Evolutionary conservation across 2,113 vertebrate species (phyloP), one percentile per base, ranked within the genome.

Genomic region (Cygnus buccinator): DNA sequence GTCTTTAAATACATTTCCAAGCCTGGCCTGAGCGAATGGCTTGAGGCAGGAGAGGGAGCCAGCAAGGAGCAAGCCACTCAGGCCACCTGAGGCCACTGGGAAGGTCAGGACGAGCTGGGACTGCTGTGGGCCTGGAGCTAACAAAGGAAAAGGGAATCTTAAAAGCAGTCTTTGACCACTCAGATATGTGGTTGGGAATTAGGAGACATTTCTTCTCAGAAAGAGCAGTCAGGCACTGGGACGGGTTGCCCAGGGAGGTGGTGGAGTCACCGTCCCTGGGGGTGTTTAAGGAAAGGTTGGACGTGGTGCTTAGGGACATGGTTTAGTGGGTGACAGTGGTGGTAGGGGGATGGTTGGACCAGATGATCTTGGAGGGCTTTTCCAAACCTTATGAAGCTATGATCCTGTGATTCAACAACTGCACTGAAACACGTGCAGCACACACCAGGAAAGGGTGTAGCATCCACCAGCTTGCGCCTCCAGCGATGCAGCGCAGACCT

Each of bases 401-500:
- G 43, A 43, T 43, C 43, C 43, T 44, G 16, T 44, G 43, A 44
- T 44, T 8, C 46, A 48, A 48, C 46, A 48, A 37, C 6, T 0
- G 4, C 18, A 68, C 22, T 4, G 10, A 58, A 75, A 33, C 29
- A 11, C 46, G 4, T 31, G 37, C 26, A 74, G 22, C 21, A 57
- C 0, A 1, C 0, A 2, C 31, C 9, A 23, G 22, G 52, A 61
- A 62, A 92, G 35, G 58, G 58, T 13, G 26, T 5, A 82, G 54
- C 29, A 26, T 31, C 2, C 2, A 11, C 19, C 44, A 65, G 33
- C 11, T 33, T 0, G 1, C 21, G 6, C 1, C 5, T 11, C 50
- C 46, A 77, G 35, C 0, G 2, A 14, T 1, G 9, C 25, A n/a
- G 35, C 0, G 0, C 13, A 72, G 8, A 66, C 28, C 54, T 39